Conservation (phyloP, 2,113 vertebrate genomes). For the Nesogale talazaci region DNA sequence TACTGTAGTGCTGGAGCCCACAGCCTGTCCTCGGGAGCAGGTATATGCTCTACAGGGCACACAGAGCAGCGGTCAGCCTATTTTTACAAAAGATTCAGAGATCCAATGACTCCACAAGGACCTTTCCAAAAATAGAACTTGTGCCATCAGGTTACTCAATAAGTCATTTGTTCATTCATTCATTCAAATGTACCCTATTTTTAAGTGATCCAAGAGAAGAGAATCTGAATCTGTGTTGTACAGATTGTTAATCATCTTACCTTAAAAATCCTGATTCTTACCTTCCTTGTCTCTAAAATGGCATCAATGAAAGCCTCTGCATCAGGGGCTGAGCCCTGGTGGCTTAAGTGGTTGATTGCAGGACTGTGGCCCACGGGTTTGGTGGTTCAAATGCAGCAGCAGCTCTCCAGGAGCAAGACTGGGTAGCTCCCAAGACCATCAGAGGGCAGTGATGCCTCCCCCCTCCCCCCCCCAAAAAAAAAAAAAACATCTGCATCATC, state of each 20-base stretch:
- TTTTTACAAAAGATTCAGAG: neutral
- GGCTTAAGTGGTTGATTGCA: too few species aligned
- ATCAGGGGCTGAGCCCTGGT: too few species aligned
- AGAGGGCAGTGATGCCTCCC: too few species aligned
- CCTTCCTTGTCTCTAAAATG: neutral
- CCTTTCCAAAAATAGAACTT: neutral
- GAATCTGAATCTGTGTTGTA: neutral
- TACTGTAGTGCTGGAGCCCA: neutral
- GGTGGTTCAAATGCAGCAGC: too few species aligned
- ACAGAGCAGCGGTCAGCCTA: neutral
- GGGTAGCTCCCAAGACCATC: too few species aligned
- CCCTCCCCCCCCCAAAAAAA: too few species aligned
- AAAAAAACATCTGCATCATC: neutral
- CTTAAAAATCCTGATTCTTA: neutral
- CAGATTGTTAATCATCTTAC: neutral
- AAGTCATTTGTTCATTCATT: neutral
- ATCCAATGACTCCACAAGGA: neutral
- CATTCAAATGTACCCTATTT: neutral
- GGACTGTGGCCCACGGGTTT: too few species aligned
- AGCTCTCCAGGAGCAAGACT: too few species aligned
- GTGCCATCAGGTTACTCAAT: neutral
- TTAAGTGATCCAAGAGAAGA: neutral
- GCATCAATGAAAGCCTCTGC: neutral
- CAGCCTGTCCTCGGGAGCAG: neutral
- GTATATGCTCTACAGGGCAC: neutral